These are phyloP conservation scores for Prorops nasuta DNA, from an alignment of 1,140 invertebrate genomes.

Conservation along the genomic window DNA sequence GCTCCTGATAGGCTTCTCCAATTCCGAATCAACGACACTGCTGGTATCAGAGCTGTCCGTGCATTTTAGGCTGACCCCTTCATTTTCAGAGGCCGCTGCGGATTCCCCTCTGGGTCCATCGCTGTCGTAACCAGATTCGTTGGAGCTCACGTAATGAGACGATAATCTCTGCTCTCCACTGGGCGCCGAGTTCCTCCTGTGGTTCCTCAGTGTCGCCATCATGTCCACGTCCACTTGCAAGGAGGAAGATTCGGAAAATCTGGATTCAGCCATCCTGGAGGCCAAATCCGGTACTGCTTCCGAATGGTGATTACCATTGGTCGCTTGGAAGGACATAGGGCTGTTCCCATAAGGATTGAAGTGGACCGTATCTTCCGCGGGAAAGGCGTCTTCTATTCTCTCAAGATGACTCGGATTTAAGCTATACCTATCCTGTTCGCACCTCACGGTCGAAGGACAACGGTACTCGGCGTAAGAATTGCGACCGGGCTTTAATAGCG, in stretches of 20 bases:
- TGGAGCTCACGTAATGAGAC: constrained; percentile 72
- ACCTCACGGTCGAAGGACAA: constrained; percentile 22
- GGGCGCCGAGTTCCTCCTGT: constrained; percentile 44
- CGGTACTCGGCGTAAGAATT: constrained; percentile 42
- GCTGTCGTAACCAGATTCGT: constrained; percentile 81
- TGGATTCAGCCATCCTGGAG: constrained; percentile 22
- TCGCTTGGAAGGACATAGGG: constrained; percentile 21
- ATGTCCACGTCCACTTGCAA: constrained; percentile 34
- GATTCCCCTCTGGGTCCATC: constrained; percentile 62
- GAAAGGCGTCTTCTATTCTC: constrained; percentile 38
- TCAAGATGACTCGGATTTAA: constrained; percentile 38
- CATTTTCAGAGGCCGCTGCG: constrained; percentile 43
- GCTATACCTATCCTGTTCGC: constrained; percentile 42
- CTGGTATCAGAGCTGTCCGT: constrained; percentile 50
- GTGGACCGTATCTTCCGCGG: constrained; percentile 25
- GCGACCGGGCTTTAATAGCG: constrained; percentile 16
- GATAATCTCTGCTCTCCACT: constrained; percentile 50
- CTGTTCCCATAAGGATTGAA: constrained; percentile 25
- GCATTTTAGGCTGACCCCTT: constrained; percentile 41
- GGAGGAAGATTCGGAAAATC: constrained; percentile 33
- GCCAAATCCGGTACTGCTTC: constrained; percentile 18
- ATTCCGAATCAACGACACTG: constrained; percentile 48
- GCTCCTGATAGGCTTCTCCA: constrained; percentile 45
- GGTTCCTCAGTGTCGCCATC: constrained; percentile 37
- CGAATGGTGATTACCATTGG: not conserved